Percentiles rank a stretch among this genome's conserved stretches.
These are phyloP conservation scores for Rhamphomyia laevipes DNA, from an alignment of 2,888 invertebrate genomes.

Conservation along the genomic window DNA sequence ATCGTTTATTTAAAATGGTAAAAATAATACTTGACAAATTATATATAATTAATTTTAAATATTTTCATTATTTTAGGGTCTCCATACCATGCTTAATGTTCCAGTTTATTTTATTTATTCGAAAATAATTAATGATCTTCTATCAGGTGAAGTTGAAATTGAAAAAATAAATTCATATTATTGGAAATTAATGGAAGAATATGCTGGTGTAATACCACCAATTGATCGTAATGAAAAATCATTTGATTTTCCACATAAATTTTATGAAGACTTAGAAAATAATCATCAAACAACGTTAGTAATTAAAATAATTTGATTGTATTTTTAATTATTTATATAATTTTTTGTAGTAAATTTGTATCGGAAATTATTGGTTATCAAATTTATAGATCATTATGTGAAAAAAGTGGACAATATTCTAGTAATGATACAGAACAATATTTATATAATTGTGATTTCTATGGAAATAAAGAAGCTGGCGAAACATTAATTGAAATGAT, in stretches of 20 bases:
- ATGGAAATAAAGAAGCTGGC: slow-evolving; percentile 64
- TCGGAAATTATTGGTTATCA: slow-evolving; percentile 74
- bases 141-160: slow-evolving; percentile 45
- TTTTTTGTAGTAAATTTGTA: slow-evolving; percentile 53
- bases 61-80: slow-evolving; percentile 38
- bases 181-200: slow-evolving; percentile 48
- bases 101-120: slow-evolving; percentile 60
- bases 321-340: neutral
- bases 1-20: slow-evolving; percentile 15
- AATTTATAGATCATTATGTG: slow-evolving; percentile 62
- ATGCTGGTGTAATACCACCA: slow-evolving; percentile 56
- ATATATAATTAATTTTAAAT: neutral
- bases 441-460: slow-evolving; percentile 76
- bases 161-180: slow-evolving; percentile 53
- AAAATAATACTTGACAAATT: neutral
- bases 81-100: slow-evolving; percentile 58
- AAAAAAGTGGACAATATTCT: slow-evolving; percentile 60
- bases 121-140: slow-evolving; percentile 55
- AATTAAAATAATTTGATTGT: neutral
- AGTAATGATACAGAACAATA: slow-evolving; percentile 54
- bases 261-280: slow-evolving; percentile 43
- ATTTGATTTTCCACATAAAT: slow-evolving; percentile 66
- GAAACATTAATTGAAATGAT: slow-evolving; percentile 51
- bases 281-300: slow-evolving; percentile 31
- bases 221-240: slow-evolving; percentile 49